phyloP scores from a whole-genome alignment of 2,888 invertebrate species.

The Cybosia mesomella region DNA sequence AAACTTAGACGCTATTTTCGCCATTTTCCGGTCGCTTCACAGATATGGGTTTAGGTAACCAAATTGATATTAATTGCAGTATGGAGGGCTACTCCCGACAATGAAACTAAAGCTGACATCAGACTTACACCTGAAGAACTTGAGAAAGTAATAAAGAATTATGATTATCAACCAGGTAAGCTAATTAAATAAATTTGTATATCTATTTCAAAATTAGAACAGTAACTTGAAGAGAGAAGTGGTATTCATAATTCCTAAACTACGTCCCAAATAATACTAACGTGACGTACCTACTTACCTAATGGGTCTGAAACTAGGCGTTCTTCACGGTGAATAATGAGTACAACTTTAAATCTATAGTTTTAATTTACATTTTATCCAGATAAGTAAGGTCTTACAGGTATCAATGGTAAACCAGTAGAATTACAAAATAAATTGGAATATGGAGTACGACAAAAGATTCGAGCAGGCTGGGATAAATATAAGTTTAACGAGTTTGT shows the following conservation, averaged over 20 bases:
- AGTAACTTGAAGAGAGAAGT: background rate
- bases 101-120: background rate
- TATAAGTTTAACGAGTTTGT: slow-evolving; percentile 99
- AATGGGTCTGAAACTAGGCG: too few relatives aligned
- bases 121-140: background rate
- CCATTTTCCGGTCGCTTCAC: too few relatives aligned
- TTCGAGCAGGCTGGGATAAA: slow-evolving; percentile 96
- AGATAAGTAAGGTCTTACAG: slow-evolving; percentile 43
- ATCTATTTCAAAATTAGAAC: background rate
- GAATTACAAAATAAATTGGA: slow-evolving; percentile 91
- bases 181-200: background rate
- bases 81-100: background rate
- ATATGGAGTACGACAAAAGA: slow-evolving; percentile 92
- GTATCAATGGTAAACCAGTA: slow-evolving; percentile 90
- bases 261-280: too few relatives aligned
- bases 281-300: too few relatives aligned
- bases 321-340: too few relatives aligned
- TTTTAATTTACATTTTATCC: background rate
- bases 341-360: too few relatives aligned
- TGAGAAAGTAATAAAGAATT: background rate
- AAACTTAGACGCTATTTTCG: background rate
- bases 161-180: slow-evolving; percentile 9
- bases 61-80: slow-evolving; percentile 1
- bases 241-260: too few relatives aligned
- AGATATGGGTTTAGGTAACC: background rate